A percentile compares a stretch with the other conserved stretches of the same genome.
phyloP scores from a whole-genome alignment of 2,113 vertebrate genomes.

The Plecturocebus donacophilus region DNA sequence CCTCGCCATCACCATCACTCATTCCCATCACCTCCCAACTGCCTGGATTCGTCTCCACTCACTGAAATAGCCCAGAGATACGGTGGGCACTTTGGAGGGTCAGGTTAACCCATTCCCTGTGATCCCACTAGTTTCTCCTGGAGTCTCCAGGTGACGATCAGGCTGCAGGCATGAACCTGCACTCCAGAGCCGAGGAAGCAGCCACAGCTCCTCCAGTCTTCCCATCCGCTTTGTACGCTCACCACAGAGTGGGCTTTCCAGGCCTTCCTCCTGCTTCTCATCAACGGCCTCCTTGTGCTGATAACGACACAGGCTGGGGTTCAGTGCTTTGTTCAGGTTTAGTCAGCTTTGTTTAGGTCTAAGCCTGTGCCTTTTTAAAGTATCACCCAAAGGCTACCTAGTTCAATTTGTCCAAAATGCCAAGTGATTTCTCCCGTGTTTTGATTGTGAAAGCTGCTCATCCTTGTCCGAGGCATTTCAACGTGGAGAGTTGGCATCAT shows the following conservation, averaged over 20 bases:
- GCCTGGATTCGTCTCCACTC: neutral
- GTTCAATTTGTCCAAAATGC: neutral
- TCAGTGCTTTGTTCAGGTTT: neutral
- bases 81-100: neutral
- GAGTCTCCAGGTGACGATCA: fast-evolving
- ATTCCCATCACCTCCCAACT: neutral
- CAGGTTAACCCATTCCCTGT: neutral
- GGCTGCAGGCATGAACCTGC: neutral
- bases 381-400: neutral
- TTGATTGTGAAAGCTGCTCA: neutral
- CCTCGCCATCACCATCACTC: fast-evolving
- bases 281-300: fast-evolving
- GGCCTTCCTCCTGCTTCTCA: neutral
- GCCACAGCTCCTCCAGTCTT: neutral
- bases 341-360: neutral
- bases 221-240: neutral
- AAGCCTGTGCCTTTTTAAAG: neutral
- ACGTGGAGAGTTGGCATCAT: neutral
- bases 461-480: neutral
- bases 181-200: neutral
- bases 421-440: neutral
- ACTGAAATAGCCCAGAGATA: neutral
- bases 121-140: too few species aligned
- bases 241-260: neutral
- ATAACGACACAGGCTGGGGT: neutral